Conservation (phyloP, 1,140 invertebrate genomes). For the Stenopsyche tienmushanensis region DNA sequence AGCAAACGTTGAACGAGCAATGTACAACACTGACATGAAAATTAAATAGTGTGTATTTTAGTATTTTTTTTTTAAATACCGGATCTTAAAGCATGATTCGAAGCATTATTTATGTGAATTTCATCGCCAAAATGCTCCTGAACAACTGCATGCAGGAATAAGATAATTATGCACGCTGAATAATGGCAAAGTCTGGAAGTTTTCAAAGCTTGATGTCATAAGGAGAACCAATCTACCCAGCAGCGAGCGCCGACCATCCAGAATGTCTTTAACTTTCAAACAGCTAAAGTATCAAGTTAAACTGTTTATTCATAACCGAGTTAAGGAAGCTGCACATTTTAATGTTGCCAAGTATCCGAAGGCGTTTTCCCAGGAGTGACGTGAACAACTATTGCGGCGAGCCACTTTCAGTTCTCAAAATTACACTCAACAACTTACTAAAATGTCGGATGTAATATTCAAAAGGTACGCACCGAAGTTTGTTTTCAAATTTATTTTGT, state of each 20-base stretch:
- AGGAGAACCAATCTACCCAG: too few relatives aligned
- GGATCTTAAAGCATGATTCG: too few relatives aligned
- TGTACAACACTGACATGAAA: too few relatives aligned
- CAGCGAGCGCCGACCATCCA: too few relatives aligned
- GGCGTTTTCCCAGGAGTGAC: constrained; percentile 2
- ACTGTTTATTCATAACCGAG: constrained; percentile 12
- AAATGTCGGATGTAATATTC: constrained; percentile 20
- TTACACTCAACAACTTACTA: constrained; percentile 7
- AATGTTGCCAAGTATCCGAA: background rate
- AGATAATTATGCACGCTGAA: too few relatives aligned
- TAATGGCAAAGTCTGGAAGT: too few relatives aligned
- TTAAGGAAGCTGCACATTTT: constrained; percentile 5
- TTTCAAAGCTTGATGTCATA: too few relatives aligned
- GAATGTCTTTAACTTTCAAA: background rate
- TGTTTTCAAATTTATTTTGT: constrained; percentile 10
- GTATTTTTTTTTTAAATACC: too few relatives aligned
- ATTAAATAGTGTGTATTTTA: too few relatives aligned
- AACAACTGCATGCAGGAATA: too few relatives aligned
- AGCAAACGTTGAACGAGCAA: background rate
- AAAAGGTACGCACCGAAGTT: constrained; percentile 8
- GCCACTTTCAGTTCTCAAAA: background rate
- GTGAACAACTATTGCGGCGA: background rate
- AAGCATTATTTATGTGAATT: too few relatives aligned
- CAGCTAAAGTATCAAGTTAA: constrained; percentile 6
- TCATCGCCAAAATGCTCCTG: too few relatives aligned